These are phyloP conservation scores for Porites lutea DNA, from an alignment of 64 coral and sea anemone species.

Conservation along the genomic window DNA sequence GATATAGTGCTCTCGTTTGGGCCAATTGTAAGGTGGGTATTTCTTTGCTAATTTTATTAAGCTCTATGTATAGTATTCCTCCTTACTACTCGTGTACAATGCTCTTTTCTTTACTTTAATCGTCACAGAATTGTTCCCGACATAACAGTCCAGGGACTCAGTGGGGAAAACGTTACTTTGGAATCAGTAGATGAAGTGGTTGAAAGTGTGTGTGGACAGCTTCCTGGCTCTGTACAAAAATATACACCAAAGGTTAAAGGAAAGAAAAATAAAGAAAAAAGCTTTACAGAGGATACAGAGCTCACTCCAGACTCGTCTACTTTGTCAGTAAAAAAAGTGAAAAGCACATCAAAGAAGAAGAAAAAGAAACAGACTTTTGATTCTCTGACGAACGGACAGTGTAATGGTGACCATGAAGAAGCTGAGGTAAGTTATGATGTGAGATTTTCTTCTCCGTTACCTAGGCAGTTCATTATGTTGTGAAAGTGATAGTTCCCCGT, in stretches of 20 bases:
- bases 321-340: neutral
- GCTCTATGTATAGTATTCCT: too few species aligned
- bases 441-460: neutral
- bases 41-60: too few species aligned
- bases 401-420: neutral
- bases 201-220: neutral
- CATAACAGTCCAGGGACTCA: conserved; percentile 25
- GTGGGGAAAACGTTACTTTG: conserved; percentile 10
- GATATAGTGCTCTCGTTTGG: too few species aligned
- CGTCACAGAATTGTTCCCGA: conserved; percentile 20
- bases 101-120: neutral
- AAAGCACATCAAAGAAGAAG: neutral
- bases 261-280: neutral
- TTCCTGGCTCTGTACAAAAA: neutral
- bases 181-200: conserved; percentile 26
- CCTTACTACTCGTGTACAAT: neutral
- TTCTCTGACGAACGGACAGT: neutral
- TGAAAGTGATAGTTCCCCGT: too few species aligned
- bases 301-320: neutral
- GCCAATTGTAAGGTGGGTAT: too few species aligned
- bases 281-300: neutral
- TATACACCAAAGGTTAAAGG: neutral
- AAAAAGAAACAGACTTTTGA: neutral
- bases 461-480: too few species aligned
- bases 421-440: neutral